A percentile compares a stretch with the other conserved stretches of the same genome.
phyloP scores from a whole-genome alignment of 2,797 vertebrate genomes.

The Lutjanus campechanus region DNA sequence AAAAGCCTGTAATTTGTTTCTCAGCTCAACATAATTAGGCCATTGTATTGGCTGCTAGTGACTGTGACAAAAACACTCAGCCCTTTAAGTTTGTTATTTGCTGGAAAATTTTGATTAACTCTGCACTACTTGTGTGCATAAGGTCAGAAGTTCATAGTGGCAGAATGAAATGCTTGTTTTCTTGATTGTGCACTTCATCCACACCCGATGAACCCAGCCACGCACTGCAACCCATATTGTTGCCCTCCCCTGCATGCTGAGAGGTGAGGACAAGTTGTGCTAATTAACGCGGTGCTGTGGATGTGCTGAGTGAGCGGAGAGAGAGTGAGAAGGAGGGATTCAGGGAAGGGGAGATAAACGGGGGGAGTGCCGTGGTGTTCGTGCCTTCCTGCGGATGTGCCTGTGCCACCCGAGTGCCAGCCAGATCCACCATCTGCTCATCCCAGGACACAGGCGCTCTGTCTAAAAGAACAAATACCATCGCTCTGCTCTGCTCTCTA shows the following conservation, averaged over 20 bases:
- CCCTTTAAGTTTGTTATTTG: constrained; percentile 22
- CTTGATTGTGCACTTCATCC: constrained; percentile 58
- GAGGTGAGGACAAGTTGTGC: constrained; percentile 72
- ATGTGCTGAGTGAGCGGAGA: constrained; percentile 50
- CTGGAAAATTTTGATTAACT: constrained; percentile 47
- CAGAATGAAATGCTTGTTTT: constrained; percentile 33
- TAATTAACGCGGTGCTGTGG: constrained; percentile 65
- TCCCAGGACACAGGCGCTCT: constrained; percentile 78
- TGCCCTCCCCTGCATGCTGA: constrained; percentile 50
- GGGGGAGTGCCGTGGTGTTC: constrained; percentile 54
- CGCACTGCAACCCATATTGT: constrained; percentile 40
- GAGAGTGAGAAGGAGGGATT: constrained; percentile 56
- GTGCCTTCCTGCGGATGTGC: constrained; percentile 81
- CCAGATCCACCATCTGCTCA: constrained; percentile 87
- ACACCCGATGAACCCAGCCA: constrained; percentile 34
- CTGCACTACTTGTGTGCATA: constrained; percentile 18
- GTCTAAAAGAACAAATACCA: constrained; percentile 70
- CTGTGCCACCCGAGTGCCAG: constrained; percentile 71
- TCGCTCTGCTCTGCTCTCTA: constrained; percentile 38
- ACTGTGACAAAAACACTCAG: constrained; percentile 30
- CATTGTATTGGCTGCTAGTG: constrained; percentile 36
- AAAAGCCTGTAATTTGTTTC: constrained; percentile 56
- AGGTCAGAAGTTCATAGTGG: constrained; percentile 48
- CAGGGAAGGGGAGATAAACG: constrained; percentile 36
- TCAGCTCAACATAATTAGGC: constrained; percentile 51